Conservation (phyloP, 2,888 invertebrate species). For the Drosophila austrosaltans region DNA sequence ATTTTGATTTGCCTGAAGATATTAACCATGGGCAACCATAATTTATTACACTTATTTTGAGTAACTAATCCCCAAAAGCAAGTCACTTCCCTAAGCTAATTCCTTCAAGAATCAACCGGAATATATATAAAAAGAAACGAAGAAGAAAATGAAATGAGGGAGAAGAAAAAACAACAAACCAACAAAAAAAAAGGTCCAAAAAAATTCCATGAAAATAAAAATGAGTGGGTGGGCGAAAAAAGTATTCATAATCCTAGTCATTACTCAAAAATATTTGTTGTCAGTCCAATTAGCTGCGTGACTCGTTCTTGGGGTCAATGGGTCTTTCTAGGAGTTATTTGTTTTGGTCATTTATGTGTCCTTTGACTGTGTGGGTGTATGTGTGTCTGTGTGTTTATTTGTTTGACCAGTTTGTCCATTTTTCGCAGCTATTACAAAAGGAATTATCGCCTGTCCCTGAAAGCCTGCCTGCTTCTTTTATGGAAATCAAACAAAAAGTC, state of each 20-base stretch:
- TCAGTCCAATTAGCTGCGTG: constrained; percentile 79
- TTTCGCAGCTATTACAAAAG: constrained; percentile 71
- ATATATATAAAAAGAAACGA: neutral
- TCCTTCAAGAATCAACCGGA: constrained; percentile 1
- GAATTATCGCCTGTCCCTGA: constrained; percentile 66
- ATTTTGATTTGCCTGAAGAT: constrained; percentile 17
- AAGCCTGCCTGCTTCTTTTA: constrained; percentile 12
- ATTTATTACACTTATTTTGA: constrained; percentile 21
- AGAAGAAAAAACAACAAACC: neutral
- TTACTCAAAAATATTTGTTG: constrained; percentile 76
- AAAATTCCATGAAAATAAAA: constrained; percentile 9
- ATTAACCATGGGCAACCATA: constrained; percentile 15
- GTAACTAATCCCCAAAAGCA: constrained; percentile 16
- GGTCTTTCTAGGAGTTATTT: constrained; percentile 58
- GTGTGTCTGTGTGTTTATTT: constrained; percentile 11
- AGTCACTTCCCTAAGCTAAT: constrained; percentile 18
- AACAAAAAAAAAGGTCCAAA: neutral
- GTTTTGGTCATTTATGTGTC: constrained; percentile 62
- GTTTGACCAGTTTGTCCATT: constrained; percentile 53
- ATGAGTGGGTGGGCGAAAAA: constrained; percentile 32
- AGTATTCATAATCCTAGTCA: constrained; percentile 70
- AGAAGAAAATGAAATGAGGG: neutral
- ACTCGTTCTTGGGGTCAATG: constrained; percentile 68
- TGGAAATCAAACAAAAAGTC: constrained; percentile 74
- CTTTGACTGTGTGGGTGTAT: constrained; percentile 7